Conservation (phyloP, 2,888 invertebrate genomes). For the Pyrocoelia pectoralis region DNA sequence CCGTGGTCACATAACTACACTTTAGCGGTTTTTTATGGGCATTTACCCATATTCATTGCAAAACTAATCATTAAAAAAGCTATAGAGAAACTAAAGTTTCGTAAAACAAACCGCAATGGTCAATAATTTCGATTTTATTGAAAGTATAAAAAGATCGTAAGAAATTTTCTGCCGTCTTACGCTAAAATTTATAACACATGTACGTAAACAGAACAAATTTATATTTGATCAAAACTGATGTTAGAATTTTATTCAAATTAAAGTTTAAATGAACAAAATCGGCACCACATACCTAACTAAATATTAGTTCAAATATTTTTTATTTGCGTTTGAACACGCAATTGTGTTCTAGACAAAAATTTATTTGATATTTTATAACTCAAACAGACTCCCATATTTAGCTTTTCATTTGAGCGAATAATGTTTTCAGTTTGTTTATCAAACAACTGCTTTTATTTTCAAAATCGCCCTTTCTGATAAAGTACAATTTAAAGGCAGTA, state of each 20-base stretch:
- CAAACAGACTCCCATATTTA: no score
- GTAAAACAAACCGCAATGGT: conserved; percentile 16
- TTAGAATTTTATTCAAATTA: neutral
- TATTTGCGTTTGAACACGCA: no score
- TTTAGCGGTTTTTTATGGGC: conserved; percentile 23
- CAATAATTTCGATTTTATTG: conserved; percentile 20
- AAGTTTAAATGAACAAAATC: no score
- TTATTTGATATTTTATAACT: no score
- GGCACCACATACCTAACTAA: no score
- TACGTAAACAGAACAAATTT: neutral
- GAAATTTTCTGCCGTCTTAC: conserved; percentile 15
- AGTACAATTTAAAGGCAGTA: no score
- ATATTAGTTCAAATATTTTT: no score
- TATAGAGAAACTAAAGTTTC: conserved; percentile 6
- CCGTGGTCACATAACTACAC: conserved; percentile 22
- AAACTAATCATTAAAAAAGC: conserved; percentile 17
- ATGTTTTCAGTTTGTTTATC: no score
- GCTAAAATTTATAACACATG: neutral
- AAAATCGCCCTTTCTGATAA: no score
- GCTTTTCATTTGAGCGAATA: no score
- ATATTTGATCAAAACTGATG: neutral
- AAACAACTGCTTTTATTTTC: no score
- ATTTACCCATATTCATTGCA: conserved; percentile 12
- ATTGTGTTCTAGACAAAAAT: no score
- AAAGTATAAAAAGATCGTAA: conserved; percentile 16